Base-by-base conservation (phyloP, 2,797 vertebrate species). In the Molossus molossus region DNA sequence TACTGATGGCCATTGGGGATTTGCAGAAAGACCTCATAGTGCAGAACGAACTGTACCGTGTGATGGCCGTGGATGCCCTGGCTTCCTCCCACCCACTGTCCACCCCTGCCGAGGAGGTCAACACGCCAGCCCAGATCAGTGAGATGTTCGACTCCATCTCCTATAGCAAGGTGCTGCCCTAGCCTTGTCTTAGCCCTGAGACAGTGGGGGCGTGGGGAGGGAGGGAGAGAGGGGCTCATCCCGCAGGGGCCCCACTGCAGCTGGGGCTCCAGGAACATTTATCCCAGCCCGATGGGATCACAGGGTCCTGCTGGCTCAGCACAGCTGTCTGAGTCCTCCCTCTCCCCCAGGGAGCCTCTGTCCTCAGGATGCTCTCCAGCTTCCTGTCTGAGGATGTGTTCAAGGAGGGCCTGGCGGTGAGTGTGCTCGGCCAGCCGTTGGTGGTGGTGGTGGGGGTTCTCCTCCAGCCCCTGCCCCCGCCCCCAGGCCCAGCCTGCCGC, bases 321-420 rank as follows among this genome's bases (percentile, higher is more conserved):
- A 0, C 53, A 9, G 88, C 50, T 27, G 23, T 3, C 80, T 95
- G 91, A 57, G 6, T 0, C 0, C 8, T n/a, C 96, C 21, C 13
- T 0, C 96, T 83, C 17, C 29, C 33, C 0, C 96, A 99, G 99
- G 99, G 99, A 9, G 99, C 99, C 0, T 98, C 99, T 0, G 99
- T 99, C 76, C 98, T 99, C 75, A 98, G 99, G 96, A 99, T 99
- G 99, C 98, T 99, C 27, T 99, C 99, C 0, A 97, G 98, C 89
- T 99, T 99, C 97, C 99, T 99, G 89, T 98, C 98, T 0, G 99
- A 99, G 96, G 14, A 98, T 0, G 91, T 99, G 18, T 99, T 99
- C 98, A 98, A 97, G 86, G 60, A 94, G 70, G 99, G 99, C 87
- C 97, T 99, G 85, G 97, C 98, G 85, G 99, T 99, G 98, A 99